Base-by-base conservation (phyloP, 2,113 vertebrate genomes). In the Oncorhynchus gorbuscha region DNA sequence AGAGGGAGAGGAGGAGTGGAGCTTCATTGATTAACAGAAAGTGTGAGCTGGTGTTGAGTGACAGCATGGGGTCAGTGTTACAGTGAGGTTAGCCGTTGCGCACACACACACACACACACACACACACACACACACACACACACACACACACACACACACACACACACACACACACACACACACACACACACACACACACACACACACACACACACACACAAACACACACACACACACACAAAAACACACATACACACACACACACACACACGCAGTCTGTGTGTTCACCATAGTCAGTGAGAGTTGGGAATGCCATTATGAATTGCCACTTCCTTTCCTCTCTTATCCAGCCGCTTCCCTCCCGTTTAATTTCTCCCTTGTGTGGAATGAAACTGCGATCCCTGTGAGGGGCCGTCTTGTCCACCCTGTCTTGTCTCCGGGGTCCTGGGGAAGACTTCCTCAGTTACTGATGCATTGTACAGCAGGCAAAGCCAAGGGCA, bases 301-400 rank as follows among this genome's bases (percentile, higher is more conserved):
- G 39, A 39, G 39, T 39, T 39, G 39, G 39, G 39, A 39, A 39
- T 39, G 39, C 39, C 39, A 39, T 39, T 9, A 39, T 2, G 55
- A 48, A 39, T 14, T 64, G 64, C n/a, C 39, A 71, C 45, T 82
- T 30, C 73, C 76, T 45, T 45, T 28, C 11, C 67, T 22, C 79
- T 78, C 74, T 66, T 76, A 82, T 84, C 80, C 32, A 9, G 80
- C 76, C 72, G 2, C 74, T 67, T 16, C 80, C 71, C 73, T 88
- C 77, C 87, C 85, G 88, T 89, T 91, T 91, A 76, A 87, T 85
- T 67, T 79, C 66, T 83, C 74, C 80, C 76, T 81, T 5, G n/a
- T 80, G 80, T 69, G 75, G 86, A 45, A 84, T 87, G 87, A 85
- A 79, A 83, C 76, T 62, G 35, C 74, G 83, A 70, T 64, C 81